Evolutionary conservation across 1,140 invertebrate species (phyloP), one percentile per base, ranked within the genome.

Genomic region (Drosophila serrata): DNA sequence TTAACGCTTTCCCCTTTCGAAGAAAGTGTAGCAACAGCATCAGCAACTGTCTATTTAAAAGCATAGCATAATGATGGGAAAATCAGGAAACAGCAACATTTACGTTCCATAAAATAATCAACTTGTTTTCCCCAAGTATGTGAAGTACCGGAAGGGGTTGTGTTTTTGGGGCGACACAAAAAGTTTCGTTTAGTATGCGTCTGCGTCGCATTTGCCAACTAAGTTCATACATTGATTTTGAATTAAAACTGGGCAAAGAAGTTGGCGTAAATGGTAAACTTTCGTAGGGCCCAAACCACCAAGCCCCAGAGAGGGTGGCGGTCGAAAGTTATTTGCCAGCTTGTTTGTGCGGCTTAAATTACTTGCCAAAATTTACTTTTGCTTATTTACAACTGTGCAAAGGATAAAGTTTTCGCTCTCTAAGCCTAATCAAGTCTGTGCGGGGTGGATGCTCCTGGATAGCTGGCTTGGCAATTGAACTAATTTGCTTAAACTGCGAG

Each of bases 151-250:
- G 27, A 31, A 42, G 17, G 37, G 39, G 51, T 62, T 48, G 37
- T 59, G 45, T 51, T 59, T 40, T 57, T 63, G 39, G 39, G 57
- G 56, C 42, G 77, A 69, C 69, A 75, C 53, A 67, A 67, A 90
- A 90, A 90, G 84, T 88, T 88, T 90, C 60, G 63, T 42, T 72
- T 72, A 59, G 69, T 70, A 75, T 79, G 75, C 75, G 75, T 67
- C 85, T 79, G 75, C 75, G 75, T 67, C 85, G 81, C 87, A 87
- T 80, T 87, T 87, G 82, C 87, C 87, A 87, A 87, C 84, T 84
- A 88, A 88, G 84, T 90, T 88, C 84, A 88, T 90, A 88, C 84
- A 88, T 88, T 88, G 84, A 88, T 88, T 88, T 88, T 88, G 84
- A 88, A 88, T 88, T 88, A 88, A 88, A 88, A 90, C 81, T 88